These are phyloP conservation scores for Torymus tubicola DNA, from an alignment of 2,888 invertebrate species.

Conservation along the genomic window DNA sequence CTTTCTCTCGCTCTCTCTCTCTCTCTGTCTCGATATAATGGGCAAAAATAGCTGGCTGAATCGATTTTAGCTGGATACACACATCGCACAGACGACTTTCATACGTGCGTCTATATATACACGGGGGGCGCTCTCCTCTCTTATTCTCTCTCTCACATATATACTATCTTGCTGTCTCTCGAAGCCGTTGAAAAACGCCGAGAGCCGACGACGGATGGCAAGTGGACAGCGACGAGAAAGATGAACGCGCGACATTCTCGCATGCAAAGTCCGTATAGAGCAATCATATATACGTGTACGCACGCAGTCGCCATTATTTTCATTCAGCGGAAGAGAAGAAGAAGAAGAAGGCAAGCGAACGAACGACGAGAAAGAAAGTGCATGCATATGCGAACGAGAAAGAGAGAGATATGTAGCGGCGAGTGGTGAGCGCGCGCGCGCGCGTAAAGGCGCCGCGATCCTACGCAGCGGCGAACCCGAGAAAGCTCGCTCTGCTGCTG, in stretches of 20 bases:
- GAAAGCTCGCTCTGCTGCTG: conserved; percentile 26
- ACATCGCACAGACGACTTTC: conserved; percentile 25
- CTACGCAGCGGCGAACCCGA: conserved; percentile 53
- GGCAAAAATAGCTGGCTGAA: conserved; percentile 62
- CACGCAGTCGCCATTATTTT: conserved; percentile 24
- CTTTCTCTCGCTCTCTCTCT: conserved; percentile 21
- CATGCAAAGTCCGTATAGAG: no score
- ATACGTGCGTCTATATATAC: conserved; percentile 28
- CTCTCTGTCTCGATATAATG: conserved; percentile 31
- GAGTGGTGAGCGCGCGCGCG: not conserved
- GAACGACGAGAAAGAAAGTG: not conserved
- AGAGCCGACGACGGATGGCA: no score
- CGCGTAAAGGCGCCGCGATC: conserved; percentile 42
- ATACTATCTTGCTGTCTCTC: no score
- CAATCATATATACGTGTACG: not conserved
- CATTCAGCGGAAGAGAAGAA: conserved; percentile 35
- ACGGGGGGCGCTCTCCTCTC: not conserved
- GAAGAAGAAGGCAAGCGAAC: no score
- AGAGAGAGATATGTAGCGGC: not conserved
- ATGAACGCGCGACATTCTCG: no score
- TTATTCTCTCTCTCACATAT: not conserved
- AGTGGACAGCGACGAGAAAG: no score
- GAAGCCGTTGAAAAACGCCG: no score
- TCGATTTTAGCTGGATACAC: conserved; percentile 61
- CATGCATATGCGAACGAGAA: not conserved